A percentile compares a stretch with the other conserved stretches of the same genome.
phyloP scores from a whole-genome alignment of 2,113 vertebrate genomes.

The Raphicerus campestris region DNA sequence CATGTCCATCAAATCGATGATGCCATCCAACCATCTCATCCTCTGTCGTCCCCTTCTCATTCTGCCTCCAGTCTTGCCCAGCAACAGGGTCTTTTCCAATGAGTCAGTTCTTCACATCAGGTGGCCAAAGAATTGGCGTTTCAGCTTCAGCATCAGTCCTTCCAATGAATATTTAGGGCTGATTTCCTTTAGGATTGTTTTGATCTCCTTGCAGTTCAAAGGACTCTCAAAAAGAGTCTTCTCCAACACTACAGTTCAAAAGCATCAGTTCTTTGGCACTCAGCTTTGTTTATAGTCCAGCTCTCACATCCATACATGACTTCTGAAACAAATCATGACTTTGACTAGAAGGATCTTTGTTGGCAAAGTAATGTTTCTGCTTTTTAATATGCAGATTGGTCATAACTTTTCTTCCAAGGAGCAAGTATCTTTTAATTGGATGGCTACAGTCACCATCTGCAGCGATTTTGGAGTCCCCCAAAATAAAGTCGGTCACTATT shows the following conservation, averaged over 20 bases:
- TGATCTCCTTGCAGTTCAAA: background rate
- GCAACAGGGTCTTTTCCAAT: background rate
- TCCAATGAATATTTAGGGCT: background rate
- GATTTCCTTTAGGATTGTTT: background rate
- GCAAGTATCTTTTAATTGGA: background rate
- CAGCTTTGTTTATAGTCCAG: background rate
- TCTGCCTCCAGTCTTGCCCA: background rate
- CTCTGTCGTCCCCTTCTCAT: background rate
- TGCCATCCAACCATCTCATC: background rate
- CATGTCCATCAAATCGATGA: background rate
- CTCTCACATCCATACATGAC: background rate
- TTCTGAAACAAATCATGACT: background rate
- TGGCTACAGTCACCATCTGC: background rate
- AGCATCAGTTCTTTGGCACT: background rate
- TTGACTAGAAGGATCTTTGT: background rate
- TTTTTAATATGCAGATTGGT: background rate
- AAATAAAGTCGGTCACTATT: background rate
- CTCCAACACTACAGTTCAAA: background rate
- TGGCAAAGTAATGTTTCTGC: background rate
- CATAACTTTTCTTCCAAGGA: background rate
- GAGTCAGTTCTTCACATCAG: background rate
- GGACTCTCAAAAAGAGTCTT: background rate
- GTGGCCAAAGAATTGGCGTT: background rate
- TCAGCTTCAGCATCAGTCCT: background rate
- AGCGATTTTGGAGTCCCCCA: background rate